Evolutionary conservation across 2,888 invertebrate species (phyloP).

Genomic region (Onchidella celtica): DNA sequence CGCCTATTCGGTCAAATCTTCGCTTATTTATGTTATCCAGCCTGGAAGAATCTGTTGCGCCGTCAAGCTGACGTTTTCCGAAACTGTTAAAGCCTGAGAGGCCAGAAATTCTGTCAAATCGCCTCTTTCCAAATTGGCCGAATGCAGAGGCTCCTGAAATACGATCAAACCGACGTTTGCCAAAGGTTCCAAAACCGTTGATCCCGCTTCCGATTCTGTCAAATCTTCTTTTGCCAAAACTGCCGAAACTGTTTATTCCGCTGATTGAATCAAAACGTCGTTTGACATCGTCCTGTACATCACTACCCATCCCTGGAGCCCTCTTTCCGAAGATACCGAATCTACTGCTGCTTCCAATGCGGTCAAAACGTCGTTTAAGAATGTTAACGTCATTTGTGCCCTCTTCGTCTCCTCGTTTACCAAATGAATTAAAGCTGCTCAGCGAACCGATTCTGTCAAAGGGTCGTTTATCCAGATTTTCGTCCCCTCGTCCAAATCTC

Average conservation of each 20-base stretch:
- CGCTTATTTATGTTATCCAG: slow-evolving; percentile 24
- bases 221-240: slow-evolving; percentile 31
- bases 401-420: neutral
- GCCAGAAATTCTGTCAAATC: slow-evolving; percentile 16
- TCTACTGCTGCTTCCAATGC: neutral
- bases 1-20: slow-evolving; percentile 10
- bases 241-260: slow-evolving; percentile 2
- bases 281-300: slow-evolving; percentile 1
- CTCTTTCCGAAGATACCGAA: neutral
- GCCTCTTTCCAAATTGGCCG: slow-evolving; percentile 31
- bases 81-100: neutral
- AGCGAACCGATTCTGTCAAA: slow-evolving; percentile 10
- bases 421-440: neutral
- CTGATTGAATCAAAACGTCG: slow-evolving; percentile 21
- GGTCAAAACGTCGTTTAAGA: neutral
- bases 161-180: slow-evolving; percentile 25
- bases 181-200: neutral
- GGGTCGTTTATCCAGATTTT: neutral
- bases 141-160: slow-evolving; percentile 6
- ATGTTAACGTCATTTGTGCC: neutral
- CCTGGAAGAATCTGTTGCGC: neutral
- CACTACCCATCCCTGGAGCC: neutral
- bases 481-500: neutral
- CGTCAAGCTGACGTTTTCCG: slow-evolving; percentile 36
- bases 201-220: neutral